Base-by-base conservation (phyloP, 2,888 invertebrate species). In the Oegoconia quadripuncta region DNA sequence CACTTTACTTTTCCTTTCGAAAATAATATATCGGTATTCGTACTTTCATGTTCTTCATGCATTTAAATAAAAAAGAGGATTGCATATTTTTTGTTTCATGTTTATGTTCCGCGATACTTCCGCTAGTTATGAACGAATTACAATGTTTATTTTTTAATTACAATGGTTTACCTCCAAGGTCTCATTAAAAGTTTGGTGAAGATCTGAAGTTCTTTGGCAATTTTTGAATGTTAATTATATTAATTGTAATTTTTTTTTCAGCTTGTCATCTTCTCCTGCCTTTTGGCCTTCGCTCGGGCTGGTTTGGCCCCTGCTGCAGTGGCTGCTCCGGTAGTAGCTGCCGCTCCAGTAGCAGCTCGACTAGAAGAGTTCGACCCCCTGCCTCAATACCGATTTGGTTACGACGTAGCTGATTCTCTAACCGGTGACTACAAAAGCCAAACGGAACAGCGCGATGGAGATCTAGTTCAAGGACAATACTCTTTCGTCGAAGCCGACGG, bases 331-430 rank as follows among this genome's bases (percentile, higher is more conserved):
- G 8, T 30, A 8, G 18, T 38, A 13, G 52, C 47, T 14, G 62
- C 64, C 3, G 56, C 55, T 1, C 53, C 59, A 0, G 52, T 58
- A 1, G 59, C 65, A 3, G 67, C 68, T 1, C 45, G 56, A 15
- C 53, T 82, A 0, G 84, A 83, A 42, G 75, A 89, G 41, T 88
- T 88, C 55, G 90, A 90, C 58, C 80, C 89, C 0, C 69, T 82
- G 36, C 91, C 91, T 0, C 90, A 90, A 62, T 91, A 91, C 71
- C 65, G 64, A 31, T 83, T 74, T 47, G 81, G 75, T 22, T 84
- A 83, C 48, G 62, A 76, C 34, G 82, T 84, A 12, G 74, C 74
- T 0, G 83, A 84, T 44, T 55, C 76, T 2, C 64, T 77, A 23
- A 81, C 83, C 34, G 82, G 82, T 1, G 83, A 83, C 54, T 76